Evolutionary conservation across 92 coral and sea anemone species (phyloP), one percentile per base, ranked within the genome.

Genomic region (Phenganax marumi): DNA sequence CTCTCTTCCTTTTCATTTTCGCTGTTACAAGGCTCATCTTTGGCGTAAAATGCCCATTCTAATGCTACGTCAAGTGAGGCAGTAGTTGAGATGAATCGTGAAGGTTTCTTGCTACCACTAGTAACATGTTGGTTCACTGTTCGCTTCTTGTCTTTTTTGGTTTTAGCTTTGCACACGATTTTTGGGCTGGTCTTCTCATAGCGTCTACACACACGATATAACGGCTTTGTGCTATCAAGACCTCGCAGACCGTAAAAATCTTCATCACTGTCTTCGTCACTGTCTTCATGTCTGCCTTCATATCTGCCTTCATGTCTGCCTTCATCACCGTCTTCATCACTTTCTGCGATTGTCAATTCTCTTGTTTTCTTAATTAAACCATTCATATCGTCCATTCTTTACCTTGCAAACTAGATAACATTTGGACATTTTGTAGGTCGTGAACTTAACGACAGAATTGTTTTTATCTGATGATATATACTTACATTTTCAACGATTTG

Each of bases 51-150:
- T 11, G 70, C 70, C 65, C 65, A 13, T 18, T 58, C 21, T 23
- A 18, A 18, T 7, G 21, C 14, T 13, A 58, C 65, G 23, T 58
- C 65, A 66, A n/a, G 43, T 25, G 50, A 24, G 49, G 49, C 25
- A 8, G 72, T 66, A n/a, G 72, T 66, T 8, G 72, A 66, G n/a
- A 66, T 66, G 43, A 25, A 39, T 39, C 72, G 72, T 23, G 72
- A 25, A 24, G 72, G 17, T 1, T 66, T 66, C 1, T 25, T 66
- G 72, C 49, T 66, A n/a, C 49, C 72, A 14, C 49, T 66, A 7
- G 48, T n/a, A 50, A 66, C 43, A 39, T 66, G 72, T 17, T 66
- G 72, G 3, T 66, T 19, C 26, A 66, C 72, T 21, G 72, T 24
- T 66, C 72, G 72, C 2, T 66, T n/a, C 25, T 12, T 0, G 13